Evolutionary conservation across 2,888 invertebrate species (phyloP), one percentile per base, ranked within the genome.

Genomic region (Synergus umbraculus): DNA sequence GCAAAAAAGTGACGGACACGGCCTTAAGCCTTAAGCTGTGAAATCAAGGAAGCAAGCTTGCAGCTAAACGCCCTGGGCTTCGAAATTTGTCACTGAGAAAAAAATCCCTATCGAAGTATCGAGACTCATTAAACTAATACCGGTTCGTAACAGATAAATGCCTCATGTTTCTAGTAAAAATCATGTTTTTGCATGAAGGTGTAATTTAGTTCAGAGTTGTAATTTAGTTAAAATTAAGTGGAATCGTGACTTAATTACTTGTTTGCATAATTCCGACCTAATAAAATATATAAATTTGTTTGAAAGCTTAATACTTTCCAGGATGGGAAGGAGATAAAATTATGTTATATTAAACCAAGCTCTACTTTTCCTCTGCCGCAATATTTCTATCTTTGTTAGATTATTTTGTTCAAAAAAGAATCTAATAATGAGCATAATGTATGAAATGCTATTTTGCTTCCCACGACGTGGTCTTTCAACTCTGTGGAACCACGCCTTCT

Each of bases 31-130:
- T 78, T 76, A 78, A 83, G 81, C 84, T 84, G 83, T 83, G 82
- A 84, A 85, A 86, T 84, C 81, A 79, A 84, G 84, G 81, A 83
- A 85, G 82, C 78, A 78, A 69, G 77, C 77, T 79, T 46, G 54
- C 76, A 73, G n/a, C 49, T 8, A 54, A 54, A 54, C 54, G 54
- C 73, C n/a, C 60, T 29, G 43, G 58, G 66, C 76, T 76, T 76
- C 41, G 18, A 76, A 79, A 37, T 49, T 37, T 54, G 73, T 41
- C 54, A 4, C 54, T 41, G 22, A 5, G 12, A 54, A 73, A 73
- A 73, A 73, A 73, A 12, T 44, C 8, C 54, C 69, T 10, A 18
- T 58, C 58, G 58, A 58, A 18, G 58, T 63, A 63, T 29, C 22
- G 10, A 43, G 66, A 54, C 54, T 37, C 73, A 54, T 67, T 46